Conservation (phyloP, 2,113 vertebrate species). For the Melanotaenia duboulayi region DNA sequence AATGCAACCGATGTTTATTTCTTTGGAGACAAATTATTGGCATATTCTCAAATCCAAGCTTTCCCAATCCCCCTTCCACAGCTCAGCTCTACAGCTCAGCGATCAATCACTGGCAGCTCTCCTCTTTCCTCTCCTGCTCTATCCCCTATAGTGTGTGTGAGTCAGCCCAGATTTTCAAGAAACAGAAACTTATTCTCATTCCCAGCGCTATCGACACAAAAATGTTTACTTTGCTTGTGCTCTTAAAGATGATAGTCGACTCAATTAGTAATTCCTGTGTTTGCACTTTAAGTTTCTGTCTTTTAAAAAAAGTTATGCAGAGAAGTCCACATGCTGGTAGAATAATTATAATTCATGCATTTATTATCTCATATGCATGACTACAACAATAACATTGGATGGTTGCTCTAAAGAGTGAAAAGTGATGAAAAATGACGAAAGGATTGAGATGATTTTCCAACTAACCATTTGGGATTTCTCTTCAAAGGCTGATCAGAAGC, state of each 20-base stretch:
- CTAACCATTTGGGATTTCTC: constrained; percentile 52
- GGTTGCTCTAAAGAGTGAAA: constrained; percentile 33
- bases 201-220: constrained; percentile 46
- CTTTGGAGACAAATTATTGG: constrained; percentile 69
- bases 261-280: constrained; percentile 11
- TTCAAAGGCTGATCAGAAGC: constrained; percentile 48
- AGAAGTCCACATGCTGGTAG: constrained; percentile 40
- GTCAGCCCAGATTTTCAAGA: constrained; percentile 65
- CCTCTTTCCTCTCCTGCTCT: constrained; percentile 49
- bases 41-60: constrained; percentile 70
- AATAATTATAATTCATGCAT: constrained; percentile 53
- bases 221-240: constrained; percentile 53
- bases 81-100: constrained; percentile 59
- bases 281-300: constrained; percentile 33
- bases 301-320: constrained; percentile 23
- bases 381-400: constrained; percentile 25
- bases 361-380: constrained; percentile 55
- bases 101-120: constrained; percentile 74
- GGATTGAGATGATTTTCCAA: constrained; percentile 71
- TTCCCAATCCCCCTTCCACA: constrained; percentile 60
- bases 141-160: constrained; percentile 55
- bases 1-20: constrained; percentile 70
- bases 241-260: constrained; percentile 34
- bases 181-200: constrained; percentile 64
- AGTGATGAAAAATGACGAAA: constrained; percentile 78